A percentile compares a stretch with the other conserved stretches of the same genome.
phyloP scores from a whole-genome alignment of 2,888 invertebrate species.

The Agonopterix alstromeriana region DNA sequence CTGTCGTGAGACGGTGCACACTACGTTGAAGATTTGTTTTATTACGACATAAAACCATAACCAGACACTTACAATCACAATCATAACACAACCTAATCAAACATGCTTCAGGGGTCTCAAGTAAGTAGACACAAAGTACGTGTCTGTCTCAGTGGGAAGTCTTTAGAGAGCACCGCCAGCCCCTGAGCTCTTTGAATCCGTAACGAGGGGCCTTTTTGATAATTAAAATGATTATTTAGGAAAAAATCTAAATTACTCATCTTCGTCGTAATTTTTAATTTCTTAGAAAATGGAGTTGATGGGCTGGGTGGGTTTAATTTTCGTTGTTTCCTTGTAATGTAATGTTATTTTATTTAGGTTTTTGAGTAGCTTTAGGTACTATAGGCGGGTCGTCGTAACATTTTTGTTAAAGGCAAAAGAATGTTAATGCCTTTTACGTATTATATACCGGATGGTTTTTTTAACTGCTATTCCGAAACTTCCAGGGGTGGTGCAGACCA shows the following conservation, averaged over 20 bases:
- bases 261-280: slow-evolving; percentile 8
- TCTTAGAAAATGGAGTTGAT: slow-evolving; percentile 4
- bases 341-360: too few species aligned
- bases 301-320: slow-evolving; percentile 1
- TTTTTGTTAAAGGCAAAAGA: too few species aligned
- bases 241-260: slow-evolving; percentile 9
- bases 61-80: too few species aligned
- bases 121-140: not conserved
- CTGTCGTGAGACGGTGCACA: too few species aligned
- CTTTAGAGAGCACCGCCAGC: slow-evolving; percentile 31
- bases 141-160: slow-evolving; percentile 12
- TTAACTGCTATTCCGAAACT: too few species aligned
- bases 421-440: too few species aligned
- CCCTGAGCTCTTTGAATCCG: slow-evolving; percentile 40
- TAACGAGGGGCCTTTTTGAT: slow-evolving; percentile 45
- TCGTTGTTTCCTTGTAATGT: not conserved
- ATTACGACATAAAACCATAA: too few species aligned
- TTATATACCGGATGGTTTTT: too few species aligned
- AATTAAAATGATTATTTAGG: slow-evolving; percentile 28
- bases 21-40: too few species aligned
- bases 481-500: too few species aligned
- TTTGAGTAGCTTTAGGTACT: too few species aligned
- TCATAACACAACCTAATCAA: not conserved
- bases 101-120: not conserved
- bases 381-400: too few species aligned